phyloP scores from a whole-genome alignment of 2,113 vertebrate genomes.

The Myotis davidii region DNA sequence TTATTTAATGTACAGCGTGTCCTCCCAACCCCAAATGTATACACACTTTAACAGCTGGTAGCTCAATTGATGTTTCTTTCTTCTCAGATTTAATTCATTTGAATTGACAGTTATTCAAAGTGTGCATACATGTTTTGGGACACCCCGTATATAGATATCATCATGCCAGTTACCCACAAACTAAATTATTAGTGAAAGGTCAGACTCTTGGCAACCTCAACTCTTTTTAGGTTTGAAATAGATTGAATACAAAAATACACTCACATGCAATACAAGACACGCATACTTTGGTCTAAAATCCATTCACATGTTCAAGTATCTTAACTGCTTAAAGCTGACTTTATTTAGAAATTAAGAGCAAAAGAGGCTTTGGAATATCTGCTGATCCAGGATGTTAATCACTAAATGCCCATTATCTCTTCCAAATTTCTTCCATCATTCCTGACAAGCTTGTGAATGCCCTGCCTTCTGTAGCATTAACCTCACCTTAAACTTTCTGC shows the following conservation, averaged over 20 bases:
- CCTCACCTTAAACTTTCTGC: neutral
- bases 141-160: neutral
- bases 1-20: neutral
- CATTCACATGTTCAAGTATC: neutral
- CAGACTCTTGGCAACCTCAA: neutral
- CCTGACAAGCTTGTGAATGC: neutral
- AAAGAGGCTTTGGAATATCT: neutral
- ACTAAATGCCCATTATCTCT: neutral
- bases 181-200: constrained; percentile 1
- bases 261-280: neutral
- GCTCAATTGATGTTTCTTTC: too few relatives aligned
- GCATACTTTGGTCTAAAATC: neutral
- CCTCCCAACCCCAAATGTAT: too few relatives aligned
- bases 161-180: neutral
- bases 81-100: too few relatives aligned
- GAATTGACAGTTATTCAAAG: too few relatives aligned
- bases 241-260: constrained; percentile 10
- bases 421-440: neutral
- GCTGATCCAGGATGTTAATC: neutral
- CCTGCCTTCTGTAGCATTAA: neutral
- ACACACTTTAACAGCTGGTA: too few relatives aligned
- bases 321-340: neutral
- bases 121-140: too few relatives aligned
- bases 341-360: constrained; percentile 39
- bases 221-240: neutral